Base-by-base conservation (phyloP, 1,140 invertebrate species). In the Zaprionus africanus region DNA sequence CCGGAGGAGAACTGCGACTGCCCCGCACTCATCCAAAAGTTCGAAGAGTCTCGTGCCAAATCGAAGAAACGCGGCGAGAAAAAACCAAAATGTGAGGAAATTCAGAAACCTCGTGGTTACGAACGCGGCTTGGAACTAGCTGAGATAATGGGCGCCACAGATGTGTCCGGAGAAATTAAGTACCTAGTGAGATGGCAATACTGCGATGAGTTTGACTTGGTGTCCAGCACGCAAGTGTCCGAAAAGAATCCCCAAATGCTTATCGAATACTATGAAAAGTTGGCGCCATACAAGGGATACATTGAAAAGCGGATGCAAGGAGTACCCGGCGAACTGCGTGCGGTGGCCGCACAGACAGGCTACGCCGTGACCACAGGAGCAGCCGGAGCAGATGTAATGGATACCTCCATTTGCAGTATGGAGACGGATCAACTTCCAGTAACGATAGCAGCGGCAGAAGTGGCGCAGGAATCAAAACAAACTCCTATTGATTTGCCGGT, bases 1-100 rank as follows among this genome's bases (percentile, higher is more conserved):
- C 97, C 97, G 1, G 96, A 97, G 85, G 97, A 97, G 79, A 97
- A 98, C 93, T 93, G 99, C 4, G 97, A 98, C 83, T 99, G 98
- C 92, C 97, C 97, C 2, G 97, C 98, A 68, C 93, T 99, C 13
- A 99, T 99, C 76, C 95, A 95, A 80, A 96, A 96, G 41, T 99
- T 97, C 93, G 98, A 99, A 92, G 96, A 97, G 36, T 95, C 95
- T 1, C 94, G 95, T 7, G 97, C 96, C 81, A 96, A 97, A 78
- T 91, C 91, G 0, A 91, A 92, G 61, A 92, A 92, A 69, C 82
- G 81, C 7, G 94, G 93, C 69, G 93, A 93, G 73, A 94, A 93
- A 75, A 92, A 92, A 53, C 86, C 83, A 1, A 93, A 92, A 56
- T 81, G 90, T 12, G 91, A 92, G 54, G 92, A 93, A 64, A 91